phyloP scores from a whole-genome alignment of 1,140 invertebrate genomes.

The Zelostemma sp. region DNA sequence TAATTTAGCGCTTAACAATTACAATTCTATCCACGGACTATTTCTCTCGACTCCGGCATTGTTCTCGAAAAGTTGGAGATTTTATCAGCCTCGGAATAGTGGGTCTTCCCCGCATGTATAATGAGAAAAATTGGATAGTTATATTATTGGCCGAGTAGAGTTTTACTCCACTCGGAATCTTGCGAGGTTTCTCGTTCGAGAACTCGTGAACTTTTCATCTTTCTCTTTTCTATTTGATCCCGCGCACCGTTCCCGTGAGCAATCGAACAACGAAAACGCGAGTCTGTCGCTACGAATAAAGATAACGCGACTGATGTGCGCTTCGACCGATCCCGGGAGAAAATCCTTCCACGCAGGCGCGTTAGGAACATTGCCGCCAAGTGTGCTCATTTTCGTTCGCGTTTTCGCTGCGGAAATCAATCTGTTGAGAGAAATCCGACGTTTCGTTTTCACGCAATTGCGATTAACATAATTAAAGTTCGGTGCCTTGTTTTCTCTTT shows the following conservation, averaged over 20 bases:
- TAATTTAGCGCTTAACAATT: background rate
- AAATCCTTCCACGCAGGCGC: conserved; percentile 43
- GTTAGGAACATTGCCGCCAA: conserved; percentile 4
- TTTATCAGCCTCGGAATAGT: background rate
- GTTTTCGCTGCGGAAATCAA: conserved; percentile 27
- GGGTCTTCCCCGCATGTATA: background rate
- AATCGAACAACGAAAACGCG: no score
- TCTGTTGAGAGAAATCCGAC: no score
- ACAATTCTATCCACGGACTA: conserved; percentile 5
- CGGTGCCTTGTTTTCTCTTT: no score
- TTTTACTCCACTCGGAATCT: background rate
- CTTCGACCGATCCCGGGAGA: conserved; percentile 32
- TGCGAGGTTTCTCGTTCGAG: background rate
- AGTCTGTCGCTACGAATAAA: conserved; percentile 32
- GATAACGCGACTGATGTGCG: conserved; percentile 42
- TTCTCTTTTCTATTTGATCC: no score
- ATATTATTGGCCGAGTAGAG: background rate
- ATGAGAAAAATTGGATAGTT: background rate
- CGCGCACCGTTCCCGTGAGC: no score
- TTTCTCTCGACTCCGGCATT: conserved; percentile 1
- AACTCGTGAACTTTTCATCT: no score
- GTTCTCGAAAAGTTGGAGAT: background rate
- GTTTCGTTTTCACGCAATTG: no score
- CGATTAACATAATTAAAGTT: no score
- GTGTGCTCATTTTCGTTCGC: conserved; percentile 34